These are phyloP conservation scores for Autographa pulchrina DNA, from an alignment of 2,888 invertebrate species.

Conservation along the genomic window DNA sequence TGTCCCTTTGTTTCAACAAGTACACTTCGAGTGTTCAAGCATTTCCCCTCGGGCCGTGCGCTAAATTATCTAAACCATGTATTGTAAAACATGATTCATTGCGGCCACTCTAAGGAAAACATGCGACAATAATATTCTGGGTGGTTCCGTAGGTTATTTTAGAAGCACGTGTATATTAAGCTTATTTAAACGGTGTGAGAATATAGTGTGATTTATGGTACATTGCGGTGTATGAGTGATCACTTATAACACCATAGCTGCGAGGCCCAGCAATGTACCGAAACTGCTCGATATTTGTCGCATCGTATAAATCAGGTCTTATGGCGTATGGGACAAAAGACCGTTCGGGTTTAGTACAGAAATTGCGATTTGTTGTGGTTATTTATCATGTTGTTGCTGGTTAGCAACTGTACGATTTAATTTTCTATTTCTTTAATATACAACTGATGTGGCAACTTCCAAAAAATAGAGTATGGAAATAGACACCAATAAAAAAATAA, in stretches of 20 bases:
- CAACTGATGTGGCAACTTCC: too few relatives aligned
- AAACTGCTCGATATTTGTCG: too few relatives aligned
- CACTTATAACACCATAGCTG: too few relatives aligned
- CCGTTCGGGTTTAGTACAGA: neutral
- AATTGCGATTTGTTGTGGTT: neutral
- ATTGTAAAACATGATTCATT: conserved; percentile 13
- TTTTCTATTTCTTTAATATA: too few relatives aligned
- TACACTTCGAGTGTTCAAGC: neutral
- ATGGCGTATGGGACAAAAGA: too few relatives aligned
- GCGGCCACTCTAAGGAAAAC: conserved; percentile 16
- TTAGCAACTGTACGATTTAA: neutral
- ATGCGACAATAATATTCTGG: neutral
- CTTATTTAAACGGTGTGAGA: too few relatives aligned
- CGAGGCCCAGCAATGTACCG: too few relatives aligned
- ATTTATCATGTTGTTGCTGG: neutral
- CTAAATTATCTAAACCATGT: conserved; percentile 5
- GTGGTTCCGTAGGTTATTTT: conserved; percentile 15
- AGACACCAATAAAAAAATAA: too few relatives aligned
- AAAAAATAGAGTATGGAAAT: too few relatives aligned
- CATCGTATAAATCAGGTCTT: too few relatives aligned
- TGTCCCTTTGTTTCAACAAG: neutral
- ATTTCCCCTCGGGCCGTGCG: neutral
- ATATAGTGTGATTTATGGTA: too few relatives aligned
- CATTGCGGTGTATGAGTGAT: too few relatives aligned
- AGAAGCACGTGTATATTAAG: neutral